Base-by-base conservation (phyloP, 2,113 vertebrate species). In the Pseudorasbora parva region DNA sequence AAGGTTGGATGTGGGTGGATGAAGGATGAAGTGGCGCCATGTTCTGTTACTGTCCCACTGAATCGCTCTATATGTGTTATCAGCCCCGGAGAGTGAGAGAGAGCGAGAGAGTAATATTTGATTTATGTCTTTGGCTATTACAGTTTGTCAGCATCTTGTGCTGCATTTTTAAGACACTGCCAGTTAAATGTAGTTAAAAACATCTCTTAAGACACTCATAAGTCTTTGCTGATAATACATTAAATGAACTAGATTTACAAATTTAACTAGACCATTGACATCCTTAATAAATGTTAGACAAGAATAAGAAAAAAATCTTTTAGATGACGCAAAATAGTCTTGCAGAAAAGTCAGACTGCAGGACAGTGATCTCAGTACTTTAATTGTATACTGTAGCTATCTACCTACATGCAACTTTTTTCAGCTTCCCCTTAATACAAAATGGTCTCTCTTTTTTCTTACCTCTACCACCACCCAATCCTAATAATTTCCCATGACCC, bases 401-500 rank as follows among this genome's bases (percentile, higher is more conserved):
- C 30, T 33, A 62, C 17, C 10, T 2, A 54, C 59, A 74, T 56
- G 73, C 60, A 75, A 33, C 8, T 10, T 80, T 73, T 77, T 30
- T 56, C 33, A 72, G 56, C 43, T 37, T 59, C 21, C 72, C 41
- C 74, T 78, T 78, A 82, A 17, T 19, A 59, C 45, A 80, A 79
- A 56, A 72, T 78, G 47, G 66, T n/a, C 51, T 30, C 3, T 87
- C 86, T 90, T 87, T 90, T 78, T 82, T 85, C 81, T 92, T 86
- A 80, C 85, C 87, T 87, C 89, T 85, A 84, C 82, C 84, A 81
- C 80, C 88, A 89, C 85, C 87, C 84, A 84, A 84, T 88, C 80
- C 83, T 81, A 62, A 79, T 49, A 85, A 82, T 82, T 66, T 84
- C 80, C 77, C 79, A 78, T 60, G 33, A 73, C 78, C 66, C 79